Percentiles rank a stretch among this genome's conserved stretches.
phyloP scores from a whole-genome alignment of 2,113 vertebrate genomes.

The Caranx melampygus region DNA sequence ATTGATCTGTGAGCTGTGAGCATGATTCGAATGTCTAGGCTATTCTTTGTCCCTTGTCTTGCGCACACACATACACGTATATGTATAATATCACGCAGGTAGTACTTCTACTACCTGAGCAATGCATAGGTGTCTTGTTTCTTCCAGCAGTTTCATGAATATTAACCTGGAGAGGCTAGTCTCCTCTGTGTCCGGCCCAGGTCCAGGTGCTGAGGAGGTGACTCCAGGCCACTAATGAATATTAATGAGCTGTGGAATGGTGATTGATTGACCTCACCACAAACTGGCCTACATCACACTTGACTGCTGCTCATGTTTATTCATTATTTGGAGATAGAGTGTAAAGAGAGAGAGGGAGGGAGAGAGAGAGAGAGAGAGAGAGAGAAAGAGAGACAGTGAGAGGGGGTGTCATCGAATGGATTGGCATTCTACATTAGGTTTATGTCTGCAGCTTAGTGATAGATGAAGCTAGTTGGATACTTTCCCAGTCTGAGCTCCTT shows the following conservation, averaged over 20 bases:
- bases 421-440: conserved; percentile 77
- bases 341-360: conserved; percentile 47
- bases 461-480: conserved; percentile 76
- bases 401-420: conserved; percentile 65
- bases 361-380: conserved; percentile 18
- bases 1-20: conserved; percentile 79
- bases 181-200: conserved; percentile 69
- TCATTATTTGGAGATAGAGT: conserved; percentile 78
- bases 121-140: conserved; percentile 69
- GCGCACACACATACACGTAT: conserved; percentile 12
- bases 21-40: conserved; percentile 71
- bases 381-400: conserved; percentile 15
- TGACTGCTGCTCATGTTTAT: conserved; percentile 82
- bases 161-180: conserved; percentile 72
- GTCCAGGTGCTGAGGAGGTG: conserved; percentile 77
- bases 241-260: conserved; percentile 79
- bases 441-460: conserved; percentile 78
- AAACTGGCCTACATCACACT: conserved; percentile 80
- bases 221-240: conserved; percentile 81
- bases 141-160: conserved; percentile 75
- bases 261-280: conserved; percentile 84
- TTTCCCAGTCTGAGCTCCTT: conserved; percentile 74
- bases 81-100: conserved; percentile 17
- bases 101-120: conserved; percentile 51
- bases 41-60: conserved; percentile 46